Evolutionary conservation across 2,113 vertebrate genomes (phyloP).

Genomic region (Sialia sialis): DNA sequence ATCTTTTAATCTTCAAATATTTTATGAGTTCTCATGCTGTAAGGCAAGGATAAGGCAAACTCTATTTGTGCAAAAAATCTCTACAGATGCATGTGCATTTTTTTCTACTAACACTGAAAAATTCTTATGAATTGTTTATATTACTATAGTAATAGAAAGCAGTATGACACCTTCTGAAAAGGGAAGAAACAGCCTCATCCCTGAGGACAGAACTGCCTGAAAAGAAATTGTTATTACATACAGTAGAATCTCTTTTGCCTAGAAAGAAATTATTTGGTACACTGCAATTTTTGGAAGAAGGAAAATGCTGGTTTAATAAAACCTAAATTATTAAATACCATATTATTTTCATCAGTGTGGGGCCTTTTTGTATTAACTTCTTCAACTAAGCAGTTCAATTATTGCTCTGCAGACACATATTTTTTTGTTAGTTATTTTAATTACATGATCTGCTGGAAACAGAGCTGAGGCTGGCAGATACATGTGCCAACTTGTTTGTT

Average conservation of each 20-base stretch:
- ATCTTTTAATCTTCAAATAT: not conserved
- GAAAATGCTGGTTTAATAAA: slow-evolving; percentile 26
- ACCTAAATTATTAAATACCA: not conserved
- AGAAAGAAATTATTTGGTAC: not conserved
- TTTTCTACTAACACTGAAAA: not conserved
- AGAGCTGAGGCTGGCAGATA: slow-evolving; percentile 9
- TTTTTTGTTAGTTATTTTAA: slow-evolving; percentile 58
- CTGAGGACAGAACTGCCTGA: not conserved
- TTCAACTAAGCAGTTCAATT: slow-evolving; percentile 19
- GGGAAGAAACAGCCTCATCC: not conserved
- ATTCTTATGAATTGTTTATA: not conserved
- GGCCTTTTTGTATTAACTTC: slow-evolving; percentile 4
- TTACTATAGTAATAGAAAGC: not conserved
- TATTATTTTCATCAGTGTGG: slow-evolving; percentile 11
- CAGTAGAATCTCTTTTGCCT: not conserved
- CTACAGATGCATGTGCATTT: not conserved
- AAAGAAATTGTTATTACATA: not conserved
- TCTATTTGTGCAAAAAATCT: not conserved
- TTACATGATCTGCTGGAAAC: slow-evolving; percentile 41
- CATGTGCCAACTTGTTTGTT: slow-evolving; percentile 51
- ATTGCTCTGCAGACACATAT: slow-evolving; percentile 10
- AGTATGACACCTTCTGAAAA: not conserved
- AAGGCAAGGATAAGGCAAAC: not conserved
- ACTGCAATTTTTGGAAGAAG: not conserved
- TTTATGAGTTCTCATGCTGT: not conserved